Base-by-base conservation (phyloP, 1,140 invertebrate genomes). In the Drosophila paulistorum region DNA sequence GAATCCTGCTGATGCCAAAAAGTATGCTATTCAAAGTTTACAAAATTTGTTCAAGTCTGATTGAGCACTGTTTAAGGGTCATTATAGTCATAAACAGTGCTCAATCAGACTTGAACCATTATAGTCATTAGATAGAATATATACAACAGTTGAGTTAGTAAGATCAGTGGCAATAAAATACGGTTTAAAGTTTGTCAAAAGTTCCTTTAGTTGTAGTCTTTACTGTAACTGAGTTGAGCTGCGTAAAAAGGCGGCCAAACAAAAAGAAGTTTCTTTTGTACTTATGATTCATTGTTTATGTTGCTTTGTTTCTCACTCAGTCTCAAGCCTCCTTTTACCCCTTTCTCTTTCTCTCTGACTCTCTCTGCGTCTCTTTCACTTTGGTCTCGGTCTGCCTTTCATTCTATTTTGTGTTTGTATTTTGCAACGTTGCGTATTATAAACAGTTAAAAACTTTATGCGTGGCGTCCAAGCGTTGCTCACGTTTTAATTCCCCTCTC, bases 361-460 rank as follows among this genome's bases (percentile, higher is more conserved):
- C 51, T 11, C 33, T 35, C n/a, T 37, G 3, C 1, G 7, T 55
- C 45, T 39, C 41, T 59, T 20, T 65, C 17, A 33, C 62, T 65
- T 60, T 33, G 37, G 23, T 73, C 33, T 41, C 39, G 48, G 35
- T 66, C 33, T 55, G 42, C 35, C 41, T 51, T 48, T 48, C 45
- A 17, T 48, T 48, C 45, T 48, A 20, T 48, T 20, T 14, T 45
- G 13, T 51, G 60, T 74, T 65, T 71, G 57, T 71, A 51, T 65
- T 82, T 65, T 76, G 83, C 76, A 74, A 81, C 79, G 83, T 79
- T 87, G 82, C 82, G 74, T 81, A 85, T 79, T 85, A 86, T 86
- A 85, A 85, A 85, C 82, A 86, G 84, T 86, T 86, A 87, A 86
- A 83, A 77, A 77, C 57, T 87, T 87, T 82, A 71, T 68, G 72